These are phyloP conservation scores for Carabus problematicus DNA, from an alignment of 2,888 invertebrate genomes.

Conservation along the genomic window DNA sequence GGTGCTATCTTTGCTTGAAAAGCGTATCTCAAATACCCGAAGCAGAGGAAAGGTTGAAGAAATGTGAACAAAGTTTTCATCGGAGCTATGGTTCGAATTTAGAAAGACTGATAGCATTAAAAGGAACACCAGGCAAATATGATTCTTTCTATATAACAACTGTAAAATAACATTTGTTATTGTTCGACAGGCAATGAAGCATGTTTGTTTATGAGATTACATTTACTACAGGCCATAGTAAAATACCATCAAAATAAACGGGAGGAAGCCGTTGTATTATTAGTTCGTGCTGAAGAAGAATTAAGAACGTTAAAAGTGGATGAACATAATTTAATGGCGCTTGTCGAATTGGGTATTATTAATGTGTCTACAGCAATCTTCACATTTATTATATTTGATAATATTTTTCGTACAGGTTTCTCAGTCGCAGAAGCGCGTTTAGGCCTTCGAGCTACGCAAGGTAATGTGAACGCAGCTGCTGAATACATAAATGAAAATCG, in stretches of 20 bases:
- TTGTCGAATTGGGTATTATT: conserved; percentile 66
- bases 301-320: conserved; percentile 69
- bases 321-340: conserved; percentile 61
- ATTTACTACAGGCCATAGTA: conserved; percentile 81
- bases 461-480: conserved; percentile 68
- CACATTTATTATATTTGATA: neutral
- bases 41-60: conserved; percentile 70
- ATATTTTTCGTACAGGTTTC: conserved; percentile 63
- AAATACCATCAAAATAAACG: conserved; percentile 78
- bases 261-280: conserved; percentile 66
- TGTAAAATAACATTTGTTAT: conserved; percentile 7
- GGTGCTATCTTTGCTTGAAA: conserved; percentile 84
- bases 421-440: conserved; percentile 72
- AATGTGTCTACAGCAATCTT: neutral
- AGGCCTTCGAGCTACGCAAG: conserved; percentile 68
- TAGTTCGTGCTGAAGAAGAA: conserved; percentile 71
- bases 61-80: conserved; percentile 72
- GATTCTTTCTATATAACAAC: neutral
- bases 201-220: conserved; percentile 77
- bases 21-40: conserved; percentile 76
- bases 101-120: conserved; percentile 67
- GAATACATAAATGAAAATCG: conserved; percentile 68
- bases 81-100: conserved; percentile 72
- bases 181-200: conserved; percentile 68
- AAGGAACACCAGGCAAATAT: conserved; percentile 64